A percentile compares a stretch with the other conserved stretches of the same genome.
Conservation (phyloP, 1,140 invertebrate species). For the Camponotus vicinus region DNA sequence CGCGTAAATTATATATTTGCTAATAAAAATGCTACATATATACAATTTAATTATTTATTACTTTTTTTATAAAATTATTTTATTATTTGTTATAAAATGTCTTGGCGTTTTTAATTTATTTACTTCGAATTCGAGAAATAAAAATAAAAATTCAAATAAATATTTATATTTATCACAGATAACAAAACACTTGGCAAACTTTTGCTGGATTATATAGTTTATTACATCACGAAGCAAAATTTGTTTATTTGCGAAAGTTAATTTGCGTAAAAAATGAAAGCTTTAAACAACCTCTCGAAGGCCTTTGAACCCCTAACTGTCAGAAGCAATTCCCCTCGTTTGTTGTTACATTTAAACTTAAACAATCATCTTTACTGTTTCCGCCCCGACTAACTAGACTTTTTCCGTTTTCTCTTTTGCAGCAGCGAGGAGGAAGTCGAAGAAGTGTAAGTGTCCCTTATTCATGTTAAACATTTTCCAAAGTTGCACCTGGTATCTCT, state of each 20-base stretch:
- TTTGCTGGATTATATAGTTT: not conserved
- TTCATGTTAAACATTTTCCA: not conserved
- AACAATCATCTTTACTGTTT: conserved; percentile 9
- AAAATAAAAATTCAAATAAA: not conserved
- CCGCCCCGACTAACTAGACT: conserved; percentile 72
- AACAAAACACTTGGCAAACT: not conserved
- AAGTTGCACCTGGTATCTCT: conserved; percentile 28
- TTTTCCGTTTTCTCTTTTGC: conserved; percentile 79
- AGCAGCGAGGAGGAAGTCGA: conserved; percentile 84
- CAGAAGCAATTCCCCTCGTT: not conserved
- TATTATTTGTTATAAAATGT: too few relatives aligned
- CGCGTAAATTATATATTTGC: too few relatives aligned
- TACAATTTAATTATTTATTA: not conserved
- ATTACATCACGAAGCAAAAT: not conserved
- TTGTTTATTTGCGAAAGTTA: not conserved
- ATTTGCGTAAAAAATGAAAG: not conserved
- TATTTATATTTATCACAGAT: not conserved
- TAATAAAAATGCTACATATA: not conserved
- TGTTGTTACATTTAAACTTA: conserved; percentile 15
- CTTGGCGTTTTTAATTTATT: not conserved
- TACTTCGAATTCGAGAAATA: not conserved
- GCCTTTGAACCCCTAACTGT: not conserved
- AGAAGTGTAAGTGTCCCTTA: conserved; percentile 82
- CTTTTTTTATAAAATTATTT: too few relatives aligned
- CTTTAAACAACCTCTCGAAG: not conserved